A percentile compares a stretch with the other conserved stretches of the same genome.
Evolutionary conservation across 1,140 invertebrate species (phyloP).

Genomic region (Steinernema feltiae): DNA sequence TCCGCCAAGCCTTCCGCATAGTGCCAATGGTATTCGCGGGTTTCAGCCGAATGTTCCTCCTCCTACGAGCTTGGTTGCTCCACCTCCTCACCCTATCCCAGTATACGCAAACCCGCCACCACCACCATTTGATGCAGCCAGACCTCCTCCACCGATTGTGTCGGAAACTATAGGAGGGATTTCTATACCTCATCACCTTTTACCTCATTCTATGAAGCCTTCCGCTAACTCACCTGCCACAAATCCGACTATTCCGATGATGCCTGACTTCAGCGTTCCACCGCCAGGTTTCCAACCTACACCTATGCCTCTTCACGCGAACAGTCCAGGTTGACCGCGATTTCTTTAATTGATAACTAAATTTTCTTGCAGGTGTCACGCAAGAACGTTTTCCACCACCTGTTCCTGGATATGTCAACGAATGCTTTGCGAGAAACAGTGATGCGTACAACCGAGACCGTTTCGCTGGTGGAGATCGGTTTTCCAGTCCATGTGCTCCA

Average conservation of each 20-base stretch:
- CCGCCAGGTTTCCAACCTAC: not conserved
- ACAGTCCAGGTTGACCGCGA: not conserved
- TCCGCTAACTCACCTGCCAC: not conserved
- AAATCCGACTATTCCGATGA: not conserved
- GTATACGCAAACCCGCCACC: not conserved
- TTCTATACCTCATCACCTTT: not conserved
- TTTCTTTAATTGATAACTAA: not conserved
- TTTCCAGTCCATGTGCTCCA: not conserved
- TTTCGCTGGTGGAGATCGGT: not conserved
- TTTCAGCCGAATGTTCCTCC: not conserved
- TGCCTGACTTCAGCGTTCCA: conserved; percentile 8
- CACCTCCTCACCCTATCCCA: not conserved
- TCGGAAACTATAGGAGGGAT: not conserved
- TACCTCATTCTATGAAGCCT: not conserved
- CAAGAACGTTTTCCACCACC: not conserved
- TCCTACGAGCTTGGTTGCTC: not conserved
- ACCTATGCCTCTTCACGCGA: not conserved
- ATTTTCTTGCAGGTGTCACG: not conserved
- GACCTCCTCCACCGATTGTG: not conserved
- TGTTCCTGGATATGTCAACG: not conserved
- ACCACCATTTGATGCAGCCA: not conserved
- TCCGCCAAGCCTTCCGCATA: not conserved
- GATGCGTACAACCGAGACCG: not conserved
- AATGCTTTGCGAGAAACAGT: not conserved
- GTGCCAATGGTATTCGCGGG: not conserved